These are phyloP conservation scores for Apostichopus leukothele DNA, from an alignment of 53 echinoderm and acorn worm species.

Conservation along the genomic window DNA sequence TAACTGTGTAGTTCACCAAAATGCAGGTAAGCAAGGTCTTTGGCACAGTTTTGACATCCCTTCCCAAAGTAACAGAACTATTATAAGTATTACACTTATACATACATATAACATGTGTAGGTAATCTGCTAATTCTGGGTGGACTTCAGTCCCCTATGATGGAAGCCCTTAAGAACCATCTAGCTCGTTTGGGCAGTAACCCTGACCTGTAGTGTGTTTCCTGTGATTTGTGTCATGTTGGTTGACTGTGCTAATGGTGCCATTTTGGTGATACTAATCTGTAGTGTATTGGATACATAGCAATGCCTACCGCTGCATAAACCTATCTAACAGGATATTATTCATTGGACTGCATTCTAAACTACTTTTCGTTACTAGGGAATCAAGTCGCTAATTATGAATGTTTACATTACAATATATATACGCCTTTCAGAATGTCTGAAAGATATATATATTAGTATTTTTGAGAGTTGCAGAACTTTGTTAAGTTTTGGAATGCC, in stretches of 20 bases:
- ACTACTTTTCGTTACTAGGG: not conserved
- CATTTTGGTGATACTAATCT: not conserved
- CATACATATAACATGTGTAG: too few relatives aligned
- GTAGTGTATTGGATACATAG: not conserved
- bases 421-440: too few relatives aligned
- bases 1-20: too few relatives aligned
- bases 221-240: not conserved
- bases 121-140: not conserved
- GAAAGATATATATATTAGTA: too few relatives aligned
- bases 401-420: not conserved
- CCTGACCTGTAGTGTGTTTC: not conserved
- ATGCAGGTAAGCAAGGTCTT: too few relatives aligned
- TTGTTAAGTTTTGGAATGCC: too few relatives aligned
- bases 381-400: not conserved
- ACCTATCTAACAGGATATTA: not conserved
- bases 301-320: not conserved
- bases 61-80: too few relatives aligned
- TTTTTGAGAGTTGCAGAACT: too few relatives aligned
- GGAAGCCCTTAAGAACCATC: not conserved
- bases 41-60: too few relatives aligned
- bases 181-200: not conserved
- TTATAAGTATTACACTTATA: too few relatives aligned
- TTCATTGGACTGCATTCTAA: not conserved
- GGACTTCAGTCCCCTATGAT: not conserved
- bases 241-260: not conserved